Evolutionary conservation across 2,888 invertebrate species (phyloP), one percentile per base, ranked within the genome.

Genomic region (Lasioglossum villosulum): DNA sequence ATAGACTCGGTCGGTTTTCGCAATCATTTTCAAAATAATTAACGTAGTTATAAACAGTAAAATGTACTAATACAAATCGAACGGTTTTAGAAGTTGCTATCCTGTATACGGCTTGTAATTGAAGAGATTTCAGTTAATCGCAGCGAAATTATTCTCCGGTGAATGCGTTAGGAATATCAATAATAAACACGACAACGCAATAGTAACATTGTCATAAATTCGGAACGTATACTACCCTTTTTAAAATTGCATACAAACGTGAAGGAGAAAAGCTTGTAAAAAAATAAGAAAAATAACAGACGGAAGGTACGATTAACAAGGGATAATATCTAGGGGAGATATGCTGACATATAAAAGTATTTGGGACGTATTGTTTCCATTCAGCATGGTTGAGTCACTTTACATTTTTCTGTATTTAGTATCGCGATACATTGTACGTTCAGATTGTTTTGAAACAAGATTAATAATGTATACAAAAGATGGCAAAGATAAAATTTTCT

Each of bases 11-110:
- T 42, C 75, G 70, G 77, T 85, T 83, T 83, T 77, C 71, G 14
- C 74, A 77, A 82, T 82, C 79, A 84, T 84, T 86, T 75, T 37
- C 45, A 77, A 76, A 83, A 86, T 80, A 73, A 76, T 83, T 73
- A 75, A 39, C 63, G 39, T n/a, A 66, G 27, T 56, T 66, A 39
- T n/a, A n/a, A n/a, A n/a, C n/a, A n/a, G n/a, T n/a, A 45, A 48
- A 73, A 72, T 48, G 56, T 10, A 30, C 3, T 19, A 14, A 27
- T 8, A 63, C 42, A 10, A n/a, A 39, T 74, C 73, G 19, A 3
- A 19, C 68, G 27, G 66, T 73, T 66, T 79, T 66, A 8, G 48
- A 56, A 75, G 56, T 75, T 16, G 37, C 45, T 75, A 59, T 73
- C 19, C 78, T 59, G n/a, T 72, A 6, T 56, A 34, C 12, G 10